A percentile compares a stretch with the other conserved stretches of the same genome.
These are phyloP conservation scores for Maniola hyperantus DNA, from an alignment of 2,888 invertebrate species.

Conservation along the genomic window DNA sequence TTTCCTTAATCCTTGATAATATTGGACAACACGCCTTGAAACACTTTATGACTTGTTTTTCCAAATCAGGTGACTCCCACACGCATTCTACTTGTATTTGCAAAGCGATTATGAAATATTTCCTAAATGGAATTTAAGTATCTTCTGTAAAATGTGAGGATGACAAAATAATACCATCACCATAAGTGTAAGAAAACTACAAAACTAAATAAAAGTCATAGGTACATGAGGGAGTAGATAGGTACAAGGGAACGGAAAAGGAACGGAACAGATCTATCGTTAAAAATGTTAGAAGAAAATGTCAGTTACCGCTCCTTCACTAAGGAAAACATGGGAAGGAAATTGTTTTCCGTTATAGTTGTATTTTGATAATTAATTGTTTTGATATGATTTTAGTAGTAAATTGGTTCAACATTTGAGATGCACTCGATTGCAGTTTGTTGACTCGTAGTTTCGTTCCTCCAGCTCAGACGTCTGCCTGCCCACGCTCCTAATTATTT, in stretches of 20 bases:
- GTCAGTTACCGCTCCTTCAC: too few relatives aligned
- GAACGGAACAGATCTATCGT: too few relatives aligned
- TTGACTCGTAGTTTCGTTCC: conserved; percentile 51
- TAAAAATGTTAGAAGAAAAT: too few relatives aligned
- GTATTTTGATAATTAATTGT: too few relatives aligned
- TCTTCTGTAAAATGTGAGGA: background rate
- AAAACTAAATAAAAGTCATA: too few relatives aligned
- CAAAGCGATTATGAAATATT: conserved; percentile 6
- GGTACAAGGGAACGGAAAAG: too few relatives aligned
- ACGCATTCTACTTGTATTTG: conserved; percentile 12
- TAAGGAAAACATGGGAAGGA: too few relatives aligned
- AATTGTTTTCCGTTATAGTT: too few relatives aligned
- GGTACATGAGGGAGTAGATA: too few relatives aligned
- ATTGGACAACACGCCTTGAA: conserved; percentile 30
- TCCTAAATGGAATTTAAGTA: background rate
- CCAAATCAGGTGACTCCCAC: conserved; percentile 34
- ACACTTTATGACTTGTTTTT: conserved; percentile 29
- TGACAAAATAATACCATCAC: background rate
- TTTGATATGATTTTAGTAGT: conserved; percentile 12
- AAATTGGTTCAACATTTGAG: background rate
- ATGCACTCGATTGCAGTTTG: conserved; percentile 49
- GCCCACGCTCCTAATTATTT: conserved; percentile 57
- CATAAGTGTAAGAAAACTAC: background rate
- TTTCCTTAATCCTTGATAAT: background rate
- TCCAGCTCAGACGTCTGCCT: conserved; percentile 63